Conservation (phyloP, 35 echinoderm and acorn worm species). For the Eucidaris tribuloides region DNA sequence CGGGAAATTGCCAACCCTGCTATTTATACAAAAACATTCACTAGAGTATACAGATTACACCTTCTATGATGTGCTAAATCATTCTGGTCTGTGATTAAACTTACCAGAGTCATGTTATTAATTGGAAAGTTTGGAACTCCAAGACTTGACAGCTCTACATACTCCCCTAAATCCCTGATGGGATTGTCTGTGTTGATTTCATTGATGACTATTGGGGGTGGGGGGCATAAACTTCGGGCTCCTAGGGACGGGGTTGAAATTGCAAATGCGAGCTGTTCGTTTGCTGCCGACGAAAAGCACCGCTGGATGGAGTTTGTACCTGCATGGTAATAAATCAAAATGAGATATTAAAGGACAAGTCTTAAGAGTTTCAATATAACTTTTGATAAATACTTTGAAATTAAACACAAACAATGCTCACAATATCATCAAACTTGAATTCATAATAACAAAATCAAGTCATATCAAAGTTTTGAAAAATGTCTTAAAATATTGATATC, state of each 20-base stretch:
- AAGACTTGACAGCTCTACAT: slow-evolving; percentile 70
- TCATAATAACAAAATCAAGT: too few relatives aligned
- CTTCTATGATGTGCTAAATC: too few relatives aligned
- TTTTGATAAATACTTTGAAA: background rate
- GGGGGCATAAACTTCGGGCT: slow-evolving; percentile 58
- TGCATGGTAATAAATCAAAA: background rate
- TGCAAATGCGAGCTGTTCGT: slow-evolving; percentile 58
- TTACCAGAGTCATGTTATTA: slow-evolving; percentile 78
- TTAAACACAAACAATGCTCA: too few relatives aligned
- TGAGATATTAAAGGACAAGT: background rate
- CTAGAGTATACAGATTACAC: too few relatives aligned
- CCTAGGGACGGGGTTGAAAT: slow-evolving; percentile 54
- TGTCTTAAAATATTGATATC: too few relatives aligned
- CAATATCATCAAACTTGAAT: too few relatives aligned
- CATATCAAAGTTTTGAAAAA: too few relatives aligned
- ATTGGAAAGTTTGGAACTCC: slow-evolving; percentile 66
- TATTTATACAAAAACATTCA: too few relatives aligned
- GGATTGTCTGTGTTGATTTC: slow-evolving; percentile 64
- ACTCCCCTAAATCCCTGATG: slow-evolving; percentile 66
- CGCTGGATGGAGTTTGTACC: slow-evolving; percentile 56
- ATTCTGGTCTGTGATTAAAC: too few relatives aligned
- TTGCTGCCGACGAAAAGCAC: slow-evolving; percentile 56
- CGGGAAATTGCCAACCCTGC: too few relatives aligned
- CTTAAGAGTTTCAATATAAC: background rate
- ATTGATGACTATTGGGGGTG: slow-evolving; percentile 77